Evolutionary conservation across 2,888 invertebrate genomes (phyloP).

Genomic region (Apamea monoglypha): DNA sequence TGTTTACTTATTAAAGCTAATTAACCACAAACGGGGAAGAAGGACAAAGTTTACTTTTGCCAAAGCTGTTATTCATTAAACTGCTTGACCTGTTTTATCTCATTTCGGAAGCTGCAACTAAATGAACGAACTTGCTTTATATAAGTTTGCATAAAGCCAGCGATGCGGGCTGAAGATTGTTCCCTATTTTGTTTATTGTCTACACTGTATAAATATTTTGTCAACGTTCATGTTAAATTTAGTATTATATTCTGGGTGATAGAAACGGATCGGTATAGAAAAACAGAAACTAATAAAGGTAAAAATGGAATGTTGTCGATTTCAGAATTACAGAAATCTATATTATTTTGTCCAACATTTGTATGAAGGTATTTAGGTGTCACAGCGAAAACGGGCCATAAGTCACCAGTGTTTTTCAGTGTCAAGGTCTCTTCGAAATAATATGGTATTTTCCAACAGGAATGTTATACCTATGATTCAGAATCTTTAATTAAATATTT

Average conservation of each 20-base stretch:
- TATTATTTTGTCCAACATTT: neutral
- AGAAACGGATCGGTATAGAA: neutral
- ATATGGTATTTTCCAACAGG: too few species aligned
- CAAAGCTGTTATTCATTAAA: slow-evolving; percentile 83
- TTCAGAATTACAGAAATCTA: neutral
- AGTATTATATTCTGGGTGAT: neutral
- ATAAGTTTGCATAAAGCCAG: slow-evolving; percentile 77
- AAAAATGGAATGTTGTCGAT: neutral
- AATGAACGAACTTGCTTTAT: slow-evolving; percentile 73
- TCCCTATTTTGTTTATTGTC: slow-evolving; percentile 68
- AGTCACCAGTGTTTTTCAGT: too few species aligned
- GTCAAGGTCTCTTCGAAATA: too few species aligned
- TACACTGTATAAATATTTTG: slow-evolving; percentile 46
- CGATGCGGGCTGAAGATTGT: slow-evolving; percentile 70
- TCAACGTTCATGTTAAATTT: neutral
- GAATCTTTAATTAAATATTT: too few species aligned
- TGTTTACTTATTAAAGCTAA: slow-evolving; percentile 70
- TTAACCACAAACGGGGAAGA: slow-evolving; percentile 74
- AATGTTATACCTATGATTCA: too few species aligned
- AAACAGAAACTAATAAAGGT: neutral
- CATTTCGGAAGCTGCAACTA: slow-evolving; percentile 78
- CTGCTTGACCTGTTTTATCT: slow-evolving; percentile 85
- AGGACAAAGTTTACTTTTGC: slow-evolving; percentile 76
- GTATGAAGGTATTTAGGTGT: too few species aligned
- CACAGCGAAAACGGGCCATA: too few species aligned